Evolutionary conservation across 2,888 invertebrate species (phyloP).

Genomic region (Apamea anceps): DNA sequence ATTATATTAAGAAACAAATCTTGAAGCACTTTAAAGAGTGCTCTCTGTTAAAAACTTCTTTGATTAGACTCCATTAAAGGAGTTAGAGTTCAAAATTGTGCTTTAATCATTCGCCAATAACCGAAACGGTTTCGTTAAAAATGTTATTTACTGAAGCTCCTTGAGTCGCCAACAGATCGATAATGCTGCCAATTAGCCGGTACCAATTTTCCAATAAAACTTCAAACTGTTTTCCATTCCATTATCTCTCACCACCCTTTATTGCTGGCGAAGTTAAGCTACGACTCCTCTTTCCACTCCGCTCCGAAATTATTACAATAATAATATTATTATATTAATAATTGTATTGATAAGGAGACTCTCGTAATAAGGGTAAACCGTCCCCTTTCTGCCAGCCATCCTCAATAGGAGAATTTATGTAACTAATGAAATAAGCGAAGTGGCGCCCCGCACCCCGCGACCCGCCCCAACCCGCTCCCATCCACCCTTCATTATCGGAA

Average conservation of each 20-base stretch:
- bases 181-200: constrained; percentile 89
- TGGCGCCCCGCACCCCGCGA: constrained; percentile 78
- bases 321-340: constrained; percentile 91
- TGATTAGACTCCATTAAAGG: constrained; percentile 69
- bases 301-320: constrained; percentile 90
- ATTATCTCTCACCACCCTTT: constrained; percentile 90
- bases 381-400: constrained; percentile 90
- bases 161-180: constrained; percentile 85
- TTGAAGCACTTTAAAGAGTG: constrained; percentile 68
- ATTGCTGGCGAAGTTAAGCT: constrained; percentile 89
- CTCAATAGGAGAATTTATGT: constrained; percentile 91
- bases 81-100: constrained; percentile 69
- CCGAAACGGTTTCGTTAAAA: constrained; percentile 75
- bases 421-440: constrained; percentile 91
- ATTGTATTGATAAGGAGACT: constrained; percentile 91
- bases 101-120: constrained; percentile 69
- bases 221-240: constrained; percentile 91
- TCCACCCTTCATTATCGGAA: constrained; percentile 90
- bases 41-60: constrained; percentile 70
- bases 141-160: constrained; percentile 76
- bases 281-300: constrained; percentile 86
- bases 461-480: constrained; percentile 80
- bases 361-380: constrained; percentile 91
- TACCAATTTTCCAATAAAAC: constrained; percentile 90
- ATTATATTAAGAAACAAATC: constrained; percentile 69